Base-by-base conservation (phyloP, 2,113 vertebrate genomes). In the Meriones unguiculatus region DNA sequence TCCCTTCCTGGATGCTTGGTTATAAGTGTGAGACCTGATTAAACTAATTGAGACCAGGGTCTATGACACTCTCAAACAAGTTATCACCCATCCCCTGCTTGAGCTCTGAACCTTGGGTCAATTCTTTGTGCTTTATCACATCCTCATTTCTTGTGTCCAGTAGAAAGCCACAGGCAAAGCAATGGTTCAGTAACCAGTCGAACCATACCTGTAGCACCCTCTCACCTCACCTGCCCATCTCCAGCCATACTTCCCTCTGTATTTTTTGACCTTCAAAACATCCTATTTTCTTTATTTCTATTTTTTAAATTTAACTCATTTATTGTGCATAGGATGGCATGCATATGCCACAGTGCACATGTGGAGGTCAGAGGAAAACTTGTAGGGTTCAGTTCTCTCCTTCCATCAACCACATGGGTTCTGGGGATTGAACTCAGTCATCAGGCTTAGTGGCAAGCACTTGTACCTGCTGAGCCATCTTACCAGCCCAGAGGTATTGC, bases 191-290 rank as follows among this genome's bases (percentile, higher is more conserved):
- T 38, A 73, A 73, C 72, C n/a, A 73, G 72, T 8, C 38, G n/a
- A 3, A 75, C 35, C 70, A 73, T 38, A 73, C 70, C 17, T 35
- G 1, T n/a, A 73, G n/a, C n/a, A n/a, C n/a, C 38, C n/a, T 75
- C n/a, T 41, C 72, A 41, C n/a, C 72, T 73, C 72, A 24, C 38
- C 70, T 73, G 70, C n/a, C n/a, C 70, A 38, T 22, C 35, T 73
- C n/a, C 20, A 75, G n/a, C 35, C 78, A 50, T 24, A 57, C 78
- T 54, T 73, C 94, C 59, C 64, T 85, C 77, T 80, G 62, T 22
- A 91, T 35, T 73, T 65, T 62, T 92, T 62, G 17, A 65, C 77
- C 28, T 93, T 89, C 82, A 85, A 94, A 72, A 41, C n/a, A 86
- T 17, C 75, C 54, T 24, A 22, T 9, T 91, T 57, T 57, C 57